phyloP scores from a whole-genome alignment of 2,797 vertebrate genomes.

The Halcyon badia region DNA sequence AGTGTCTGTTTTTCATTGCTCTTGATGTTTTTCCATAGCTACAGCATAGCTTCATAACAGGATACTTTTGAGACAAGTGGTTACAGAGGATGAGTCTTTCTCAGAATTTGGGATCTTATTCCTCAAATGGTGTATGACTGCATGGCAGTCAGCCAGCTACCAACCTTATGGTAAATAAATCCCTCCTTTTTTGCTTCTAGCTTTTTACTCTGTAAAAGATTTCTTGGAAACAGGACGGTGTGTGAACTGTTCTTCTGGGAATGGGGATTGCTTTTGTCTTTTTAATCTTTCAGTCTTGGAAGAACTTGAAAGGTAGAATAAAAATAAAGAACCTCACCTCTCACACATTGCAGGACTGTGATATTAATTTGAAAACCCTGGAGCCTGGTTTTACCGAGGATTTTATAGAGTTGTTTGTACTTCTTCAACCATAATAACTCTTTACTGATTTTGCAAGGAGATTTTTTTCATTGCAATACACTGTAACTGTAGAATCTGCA shows the following conservation, averaged over 20 bases:
- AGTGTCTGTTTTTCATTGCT: neutral
- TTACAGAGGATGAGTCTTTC: neutral
- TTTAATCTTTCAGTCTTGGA: neutral
- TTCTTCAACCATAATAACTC: neutral
- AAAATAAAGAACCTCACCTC: neutral
- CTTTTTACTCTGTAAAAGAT: neutral
- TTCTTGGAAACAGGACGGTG: neutral
- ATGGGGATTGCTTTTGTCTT: neutral
- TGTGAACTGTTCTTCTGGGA: neutral
- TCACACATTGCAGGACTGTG: neutral
- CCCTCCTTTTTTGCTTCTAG: neutral
- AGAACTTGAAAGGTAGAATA: neutral
- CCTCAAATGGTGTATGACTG: neutral
- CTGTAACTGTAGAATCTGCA: neutral
- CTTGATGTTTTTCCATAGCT: neutral
- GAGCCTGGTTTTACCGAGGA: constrained; percentile 9
- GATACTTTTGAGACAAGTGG: neutral
- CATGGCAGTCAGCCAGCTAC: neutral
- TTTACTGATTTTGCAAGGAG: neutral
- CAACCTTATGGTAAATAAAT: neutral
- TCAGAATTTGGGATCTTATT: neutral
- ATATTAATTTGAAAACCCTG: neutral
- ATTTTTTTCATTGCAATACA: neutral
- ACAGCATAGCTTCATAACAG: neutral
- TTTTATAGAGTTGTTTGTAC: constrained; percentile 29